Evolutionary conservation across 2,797 vertebrate genomes (phyloP), one percentile per base, ranked within the genome.

Genomic region (Gymnodraco acuticeps): DNA sequence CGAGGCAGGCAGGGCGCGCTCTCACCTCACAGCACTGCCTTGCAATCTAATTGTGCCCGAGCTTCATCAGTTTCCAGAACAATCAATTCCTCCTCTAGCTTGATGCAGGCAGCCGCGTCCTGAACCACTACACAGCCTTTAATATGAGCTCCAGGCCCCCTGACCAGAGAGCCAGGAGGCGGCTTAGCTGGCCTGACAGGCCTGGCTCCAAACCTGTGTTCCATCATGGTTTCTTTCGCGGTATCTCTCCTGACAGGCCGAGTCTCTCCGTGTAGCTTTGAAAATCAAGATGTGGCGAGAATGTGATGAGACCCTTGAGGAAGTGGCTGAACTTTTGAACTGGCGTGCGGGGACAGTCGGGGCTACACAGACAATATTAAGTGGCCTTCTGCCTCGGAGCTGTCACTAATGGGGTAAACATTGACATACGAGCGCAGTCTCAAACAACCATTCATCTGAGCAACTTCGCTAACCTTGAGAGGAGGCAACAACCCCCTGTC

Each of bases 21-120:
- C 96, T 96, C 96, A 96, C 96, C 97, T 97, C 95, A 94, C 94
- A 95, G 95, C 93, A 83, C 94, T 95, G 95, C 96, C 96, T 97
- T 93, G 93, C 96, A 97, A 98, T 98, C 96, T 98, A 99, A 99
- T 98, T 98, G 96, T 97, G 95, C 95, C 94, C 89, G 94, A 96
- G 96, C 96, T 96, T 98, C 96, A 98, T 98, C 94, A 95, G 96
- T 98, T 97, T 97, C 95, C 95, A 96, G 96, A 92, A 94, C 93
- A 95, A 95, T 96, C 97, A 96, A 97, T 98, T 97, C 94, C 95
- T 95, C 86, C 81, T 92, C 85, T 93, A 95, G 96, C 95, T 95
- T 94, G 95, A 95, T 95, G 93, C 92, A 92, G 83, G 94, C 87
- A 78, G 86, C 80, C 77, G 2, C 83, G 93, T 95, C 95, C 92